Evolutionary conservation across 2,888 invertebrate genomes (phyloP), one percentile per base, ranked within the genome.

Genomic region (Agrochola lychnidis): DNA sequence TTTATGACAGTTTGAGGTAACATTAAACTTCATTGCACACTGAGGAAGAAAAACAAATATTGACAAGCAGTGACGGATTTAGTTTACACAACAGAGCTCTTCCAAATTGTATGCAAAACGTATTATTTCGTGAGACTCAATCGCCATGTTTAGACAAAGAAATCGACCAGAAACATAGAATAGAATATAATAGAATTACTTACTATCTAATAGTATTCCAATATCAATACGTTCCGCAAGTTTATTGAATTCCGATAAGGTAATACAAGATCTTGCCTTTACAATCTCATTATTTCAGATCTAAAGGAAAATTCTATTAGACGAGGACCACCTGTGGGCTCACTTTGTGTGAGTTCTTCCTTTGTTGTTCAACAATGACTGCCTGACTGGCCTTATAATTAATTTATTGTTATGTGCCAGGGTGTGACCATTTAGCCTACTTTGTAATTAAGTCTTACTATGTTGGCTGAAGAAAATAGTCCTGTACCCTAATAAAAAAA

Each of bases 361-460:
- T 80, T 79, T 80, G 74, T 73, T 57, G 9, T 80, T 63, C 42
- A 68, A 80, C 56, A 80, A 74, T 74, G 67, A 67, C 42, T 74
- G 53, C 25, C 25, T n/a, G n/a, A n/a, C n/a, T n/a, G n/a, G n/a
- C 61, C 51, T 73, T 1, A 56, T 61, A n/a, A 70, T 71, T 51
- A 71, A 77, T 77, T 63, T 57, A 78, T 76, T 77, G 56, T 72
- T 45, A 73, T 48, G 64, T 59, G 70, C 36, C 16, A 25, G 45
- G 12, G 16, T 45, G 9, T 69, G 45, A 45, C 10, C 12, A 25
- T 30, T 76, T 22, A 78, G 56, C 30, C 25, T 63, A 40, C 22
- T 66, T 19, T 63, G 36, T 45, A 36, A 25, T 5, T 48, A 7
- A 19, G 10, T 40, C 3, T 45, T n/a, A 42, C 9, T 30, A 14